Evolutionary conservation across 1,140 invertebrate species (phyloP).

Genomic region (Monochamus saltuarius): DNA sequence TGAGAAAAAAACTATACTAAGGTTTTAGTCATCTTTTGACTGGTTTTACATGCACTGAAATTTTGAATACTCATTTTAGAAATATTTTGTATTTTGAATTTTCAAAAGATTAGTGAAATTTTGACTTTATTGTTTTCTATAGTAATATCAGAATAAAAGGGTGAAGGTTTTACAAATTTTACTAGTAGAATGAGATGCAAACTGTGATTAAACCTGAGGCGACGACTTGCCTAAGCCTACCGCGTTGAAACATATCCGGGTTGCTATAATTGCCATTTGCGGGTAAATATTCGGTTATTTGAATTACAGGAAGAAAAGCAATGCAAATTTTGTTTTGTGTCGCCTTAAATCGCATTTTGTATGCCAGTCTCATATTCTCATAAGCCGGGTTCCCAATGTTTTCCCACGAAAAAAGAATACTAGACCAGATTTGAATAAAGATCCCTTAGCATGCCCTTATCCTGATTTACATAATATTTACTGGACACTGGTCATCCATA

Average conservation of each 20-base stretch:
- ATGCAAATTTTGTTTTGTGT: conserved; percentile 35
- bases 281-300: conserved; percentile 19
- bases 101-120: no score
- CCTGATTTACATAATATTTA: conserved; percentile 43
- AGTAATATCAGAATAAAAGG: no score
- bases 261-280: conserved; percentile 13
- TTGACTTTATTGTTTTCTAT: no score
- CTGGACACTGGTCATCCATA: conserved; percentile 41
- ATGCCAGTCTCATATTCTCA: conserved; percentile 24
- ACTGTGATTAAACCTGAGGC: no score
- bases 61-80: no score
- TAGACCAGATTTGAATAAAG: conserved; percentile 37
- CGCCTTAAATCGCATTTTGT: conserved; percentile 34
- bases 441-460: conserved; percentile 33
- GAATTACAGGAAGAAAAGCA: conserved; percentile 25
- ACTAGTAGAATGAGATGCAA: no score
- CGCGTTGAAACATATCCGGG: conserved; percentile 8
- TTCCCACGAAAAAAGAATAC: conserved; percentile 39
- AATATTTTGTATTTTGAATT: no score
- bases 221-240: no score
- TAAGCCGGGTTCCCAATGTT: conserved; percentile 24
- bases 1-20: no score
- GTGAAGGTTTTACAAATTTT: no score
- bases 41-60: no score
- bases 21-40: no score